Evolutionary conservation across 2,113 vertebrate species (phyloP), one percentile per base, ranked within the genome.

Genomic region (Psittacara wagleri): DNA sequence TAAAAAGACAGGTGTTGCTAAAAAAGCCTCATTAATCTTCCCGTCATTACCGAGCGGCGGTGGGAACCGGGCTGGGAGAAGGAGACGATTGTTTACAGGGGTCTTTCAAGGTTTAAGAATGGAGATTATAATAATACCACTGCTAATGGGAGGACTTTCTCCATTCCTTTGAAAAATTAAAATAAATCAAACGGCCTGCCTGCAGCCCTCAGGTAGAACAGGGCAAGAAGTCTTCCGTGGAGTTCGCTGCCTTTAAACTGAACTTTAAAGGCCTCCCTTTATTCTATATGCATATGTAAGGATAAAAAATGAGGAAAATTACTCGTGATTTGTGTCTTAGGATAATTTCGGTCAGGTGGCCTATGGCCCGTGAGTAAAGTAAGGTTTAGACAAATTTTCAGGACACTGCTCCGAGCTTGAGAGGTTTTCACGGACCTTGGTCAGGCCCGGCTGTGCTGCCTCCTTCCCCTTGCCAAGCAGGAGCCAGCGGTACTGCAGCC

Each of bases 21-120:
- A 85, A 96, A 95, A 93, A 96, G 84, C 68, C 55, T 88, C 94
- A 95, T 97, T 97, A 96, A 97, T 97, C 97, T 97, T 96, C 92
- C 94, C 90, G 84, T 81, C 84, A 49, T 91, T 91, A 44, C 48
- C 17, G 33, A 57, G 52, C 3, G 18, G 86, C 25, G 14, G 66
- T 74, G 83, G 90, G 69, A 93, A 88, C 19, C 2, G 72, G 66
- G 73, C 41, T 72, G 88, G 52, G 91, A 90, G 90, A 94, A 87
- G 92, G 49, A 83, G 72, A 16, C 35, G 66, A 86, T 95, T 96
- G 96, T 96, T 94, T 89, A 68, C 33, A 35, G 83, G 86, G 81
- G 76, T 91, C 62, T 94, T 83, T 74, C 94, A 81, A 54, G 55
- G 86, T 64, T 94, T 92, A 86, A 94, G 83, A 89, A 92, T 54